Conservation (phyloP, 2,113 vertebrate genomes). For the Chaetops frenatus region DNA sequence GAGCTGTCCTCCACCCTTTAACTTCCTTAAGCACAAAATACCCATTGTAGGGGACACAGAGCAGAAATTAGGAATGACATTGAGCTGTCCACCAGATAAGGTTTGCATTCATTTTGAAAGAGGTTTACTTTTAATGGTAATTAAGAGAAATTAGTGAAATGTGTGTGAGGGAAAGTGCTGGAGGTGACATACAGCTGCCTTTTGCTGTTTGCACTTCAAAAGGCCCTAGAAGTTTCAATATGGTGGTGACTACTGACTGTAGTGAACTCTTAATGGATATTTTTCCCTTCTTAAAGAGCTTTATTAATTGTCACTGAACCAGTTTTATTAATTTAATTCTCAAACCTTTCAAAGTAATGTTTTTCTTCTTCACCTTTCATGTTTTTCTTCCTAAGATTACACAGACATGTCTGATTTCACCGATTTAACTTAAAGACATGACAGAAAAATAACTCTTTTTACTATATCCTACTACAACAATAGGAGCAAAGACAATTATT, state of each 20-base stretch:
- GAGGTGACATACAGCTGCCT: not conserved
- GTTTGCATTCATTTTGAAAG: not conserved
- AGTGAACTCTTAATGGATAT: not conserved
- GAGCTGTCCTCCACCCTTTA: not conserved
- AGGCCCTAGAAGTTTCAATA: not conserved
- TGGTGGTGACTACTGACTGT: not conserved
- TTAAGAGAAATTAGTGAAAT: not conserved
- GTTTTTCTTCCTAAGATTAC: not conserved
- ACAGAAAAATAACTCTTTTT: not conserved
- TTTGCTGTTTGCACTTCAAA: not conserved
- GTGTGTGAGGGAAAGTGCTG: not conserved
- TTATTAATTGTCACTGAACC: not conserved
- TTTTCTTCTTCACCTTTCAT: not conserved
- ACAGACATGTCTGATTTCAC: not conserved
- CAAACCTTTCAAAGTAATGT: not conserved
- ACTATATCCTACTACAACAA: not conserved
- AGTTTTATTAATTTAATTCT: slow-evolving; percentile 29
- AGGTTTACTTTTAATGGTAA: not conserved
- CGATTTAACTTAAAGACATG: not conserved
- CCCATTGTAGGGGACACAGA: not conserved
- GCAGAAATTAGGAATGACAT: not conserved
- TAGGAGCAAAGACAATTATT: not conserved
- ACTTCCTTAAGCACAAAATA: no score
- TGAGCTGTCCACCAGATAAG: not conserved
- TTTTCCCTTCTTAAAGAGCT: slow-evolving; percentile 14